Conservation (phyloP, 2,888 invertebrate species). For the Ditylenchus weischeri region DNA sequence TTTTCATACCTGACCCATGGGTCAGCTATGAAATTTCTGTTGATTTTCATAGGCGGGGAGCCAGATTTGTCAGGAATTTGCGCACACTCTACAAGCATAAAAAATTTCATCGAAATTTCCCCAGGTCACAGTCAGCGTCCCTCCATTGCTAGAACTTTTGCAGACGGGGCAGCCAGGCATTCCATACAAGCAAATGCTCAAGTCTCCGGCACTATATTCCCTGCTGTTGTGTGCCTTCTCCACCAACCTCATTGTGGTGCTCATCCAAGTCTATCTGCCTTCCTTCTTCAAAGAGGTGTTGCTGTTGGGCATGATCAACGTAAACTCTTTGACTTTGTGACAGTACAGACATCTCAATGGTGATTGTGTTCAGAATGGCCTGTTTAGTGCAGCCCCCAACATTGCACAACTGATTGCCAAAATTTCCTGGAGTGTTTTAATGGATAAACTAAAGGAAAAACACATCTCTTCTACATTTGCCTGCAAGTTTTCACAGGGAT, state of each 20-base stretch:
- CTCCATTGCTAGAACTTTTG: too few species aligned
- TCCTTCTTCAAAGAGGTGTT: slow-evolving; percentile 50
- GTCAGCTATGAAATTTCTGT: too few species aligned
- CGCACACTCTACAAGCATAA: too few species aligned
- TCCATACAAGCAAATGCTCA: slow-evolving; percentile 31
- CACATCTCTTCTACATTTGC: slow-evolving; percentile 38
- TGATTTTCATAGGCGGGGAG: too few species aligned
- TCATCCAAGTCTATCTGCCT: slow-evolving; percentile 48
- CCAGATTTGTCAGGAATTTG: too few species aligned
- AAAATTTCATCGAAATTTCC: too few species aligned
- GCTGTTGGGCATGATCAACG: slow-evolving; percentile 36
- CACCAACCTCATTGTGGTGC: slow-evolving; percentile 42
- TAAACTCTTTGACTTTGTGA: slow-evolving; percentile 12
- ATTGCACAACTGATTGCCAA: slow-evolving; percentile 40
- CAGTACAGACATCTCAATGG: background rate
- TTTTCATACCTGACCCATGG: too few species aligned
- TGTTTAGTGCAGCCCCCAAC: slow-evolving; percentile 42
- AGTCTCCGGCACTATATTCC: slow-evolving; percentile 29
- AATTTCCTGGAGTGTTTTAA: slow-evolving; percentile 41
- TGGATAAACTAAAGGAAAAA: slow-evolving; percentile 41
- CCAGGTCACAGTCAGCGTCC: too few species aligned
- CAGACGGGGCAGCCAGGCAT: slow-evolving; percentile 6
- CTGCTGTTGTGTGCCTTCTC: slow-evolving; percentile 40
- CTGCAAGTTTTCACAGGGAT: slow-evolving; percentile 43
- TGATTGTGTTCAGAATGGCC: slow-evolving; percentile 40